phyloP scores from a whole-genome alignment of 2,888 invertebrate species.

The Eustalomyia histrio region DNA sequence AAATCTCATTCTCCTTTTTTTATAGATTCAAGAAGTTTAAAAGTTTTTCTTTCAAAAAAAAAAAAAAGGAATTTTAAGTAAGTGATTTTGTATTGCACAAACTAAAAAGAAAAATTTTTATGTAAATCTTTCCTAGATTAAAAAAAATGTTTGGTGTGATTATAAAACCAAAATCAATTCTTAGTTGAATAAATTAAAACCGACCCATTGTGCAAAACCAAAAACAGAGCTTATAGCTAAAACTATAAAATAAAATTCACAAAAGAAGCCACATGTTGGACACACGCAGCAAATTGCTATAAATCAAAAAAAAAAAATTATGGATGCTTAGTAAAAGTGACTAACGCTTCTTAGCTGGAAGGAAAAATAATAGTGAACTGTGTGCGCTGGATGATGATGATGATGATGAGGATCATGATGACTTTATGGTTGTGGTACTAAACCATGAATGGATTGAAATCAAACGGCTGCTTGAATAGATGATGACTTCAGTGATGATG shows the following conservation, averaged over 20 bases:
- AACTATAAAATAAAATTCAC: background rate
- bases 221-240: background rate
- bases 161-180: no score
- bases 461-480: background rate
- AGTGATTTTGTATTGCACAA: no score
- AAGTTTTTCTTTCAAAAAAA: no score
- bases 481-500: background rate
- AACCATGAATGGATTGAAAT: constrained; percentile 22
- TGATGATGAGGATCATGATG: constrained; percentile 4
- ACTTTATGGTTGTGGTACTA: constrained; percentile 22
- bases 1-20: no score
- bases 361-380: constrained; percentile 10
- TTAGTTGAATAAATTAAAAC: no score
- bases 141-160: no score
- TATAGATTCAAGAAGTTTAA: no score
- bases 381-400: constrained; percentile 20
- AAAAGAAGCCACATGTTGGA: constrained; percentile 11
- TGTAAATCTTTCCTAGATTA: no score
- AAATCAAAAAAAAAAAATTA: constrained; percentile 60
- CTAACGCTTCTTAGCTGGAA: background rate
- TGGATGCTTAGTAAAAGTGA: constrained; percentile 44
- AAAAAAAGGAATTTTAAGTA: no score
- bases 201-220: background rate
- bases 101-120: no score
- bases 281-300: constrained; percentile 28